These are phyloP conservation scores for Adoxophyes honmai DNA, from an alignment of 1,140 invertebrate genomes.

Conservation along the genomic window DNA sequence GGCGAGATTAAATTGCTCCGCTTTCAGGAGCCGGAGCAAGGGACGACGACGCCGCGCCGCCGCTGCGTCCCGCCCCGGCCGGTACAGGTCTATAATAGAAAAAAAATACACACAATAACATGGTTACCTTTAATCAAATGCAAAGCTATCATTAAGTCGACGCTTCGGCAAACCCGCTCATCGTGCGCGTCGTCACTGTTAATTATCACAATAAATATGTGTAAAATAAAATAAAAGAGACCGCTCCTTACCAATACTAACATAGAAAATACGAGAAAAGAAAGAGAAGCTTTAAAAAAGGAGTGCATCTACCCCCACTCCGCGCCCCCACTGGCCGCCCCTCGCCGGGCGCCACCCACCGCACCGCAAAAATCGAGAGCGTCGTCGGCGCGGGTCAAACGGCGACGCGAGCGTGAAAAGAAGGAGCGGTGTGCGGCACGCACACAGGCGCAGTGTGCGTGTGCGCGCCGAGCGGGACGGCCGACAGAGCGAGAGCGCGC, in stretches of 20 bases:
- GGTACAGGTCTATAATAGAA: slow-evolving; percentile 14
- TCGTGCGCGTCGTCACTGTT: slow-evolving; percentile 69
- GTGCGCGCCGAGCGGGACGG: slow-evolving; percentile 60
- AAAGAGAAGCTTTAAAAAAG: slow-evolving; percentile 76
- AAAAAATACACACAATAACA: slow-evolving; percentile 62
- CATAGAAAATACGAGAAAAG: slow-evolving; percentile 76
- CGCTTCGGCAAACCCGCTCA: slow-evolving; percentile 58
- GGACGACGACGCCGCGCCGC: background rate
- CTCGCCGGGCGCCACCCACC: slow-evolving; percentile 65
- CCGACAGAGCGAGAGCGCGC: slow-evolving; percentile 60
- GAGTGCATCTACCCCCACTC: slow-evolving; percentile 69
- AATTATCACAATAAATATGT: slow-evolving; percentile 75
- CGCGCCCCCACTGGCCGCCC: slow-evolving; percentile 53
- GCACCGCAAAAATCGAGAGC: slow-evolving; percentile 73
- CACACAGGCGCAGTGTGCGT: slow-evolving; percentile 50
- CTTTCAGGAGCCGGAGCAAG: background rate
- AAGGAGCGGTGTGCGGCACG: slow-evolving; percentile 61
- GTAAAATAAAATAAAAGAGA: slow-evolving; percentile 73
- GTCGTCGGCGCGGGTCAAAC: slow-evolving; percentile 69
- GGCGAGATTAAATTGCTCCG: slow-evolving; percentile 10
- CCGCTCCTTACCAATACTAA: slow-evolving; percentile 66
- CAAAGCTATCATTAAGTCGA: slow-evolving; percentile 73
- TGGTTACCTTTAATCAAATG: slow-evolving; percentile 72
- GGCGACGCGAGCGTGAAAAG: slow-evolving; percentile 71
- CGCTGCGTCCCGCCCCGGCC: background rate